Evolutionary conservation across 2,888 invertebrate genomes (phyloP).

Genomic region (Mimachlamys varia): DNA sequence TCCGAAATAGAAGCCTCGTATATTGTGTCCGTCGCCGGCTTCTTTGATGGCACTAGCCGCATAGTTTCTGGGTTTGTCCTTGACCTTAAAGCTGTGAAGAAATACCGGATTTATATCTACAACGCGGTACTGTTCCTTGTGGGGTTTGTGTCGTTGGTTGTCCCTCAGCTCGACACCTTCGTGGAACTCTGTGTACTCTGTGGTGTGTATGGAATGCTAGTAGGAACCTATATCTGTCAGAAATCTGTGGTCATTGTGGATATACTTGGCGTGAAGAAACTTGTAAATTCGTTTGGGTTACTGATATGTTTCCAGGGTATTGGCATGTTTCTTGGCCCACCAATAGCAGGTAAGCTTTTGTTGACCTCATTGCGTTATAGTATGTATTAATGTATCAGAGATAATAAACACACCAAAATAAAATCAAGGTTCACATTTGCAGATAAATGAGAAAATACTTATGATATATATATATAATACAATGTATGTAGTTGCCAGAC

Average conservation of each 20-base stretch:
- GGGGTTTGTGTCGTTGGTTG: slow-evolving; percentile 60
- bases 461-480: no score
- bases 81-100: slow-evolving; percentile 64
- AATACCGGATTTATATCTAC: slow-evolving; percentile 66
- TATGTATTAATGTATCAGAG: background rate
- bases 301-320: slow-evolving; percentile 71
- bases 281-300: slow-evolving; percentile 71
- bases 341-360: slow-evolving; percentile 66
- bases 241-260: slow-evolving; percentile 74
- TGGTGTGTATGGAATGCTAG: slow-evolving; percentile 67
- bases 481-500: no score
- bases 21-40: slow-evolving; percentile 67
- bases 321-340: slow-evolving; percentile 71
- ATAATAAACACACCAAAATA: no score
- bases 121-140: slow-evolving; percentile 66
- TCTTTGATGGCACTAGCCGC: slow-evolving; percentile 65
- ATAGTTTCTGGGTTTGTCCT: slow-evolving; percentile 65
- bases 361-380: background rate
- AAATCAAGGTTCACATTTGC: no score
- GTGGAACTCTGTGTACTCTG: slow-evolving; percentile 58
- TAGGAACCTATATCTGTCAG: slow-evolving; percentile 72
- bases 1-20: slow-evolving; percentile 64
- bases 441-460: no score
- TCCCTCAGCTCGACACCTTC: slow-evolving; percentile 62
- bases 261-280: slow-evolving; percentile 69